Evolutionary conservation across 2,113 vertebrate genomes (phyloP).

Genomic region (Morone chrysops): DNA sequence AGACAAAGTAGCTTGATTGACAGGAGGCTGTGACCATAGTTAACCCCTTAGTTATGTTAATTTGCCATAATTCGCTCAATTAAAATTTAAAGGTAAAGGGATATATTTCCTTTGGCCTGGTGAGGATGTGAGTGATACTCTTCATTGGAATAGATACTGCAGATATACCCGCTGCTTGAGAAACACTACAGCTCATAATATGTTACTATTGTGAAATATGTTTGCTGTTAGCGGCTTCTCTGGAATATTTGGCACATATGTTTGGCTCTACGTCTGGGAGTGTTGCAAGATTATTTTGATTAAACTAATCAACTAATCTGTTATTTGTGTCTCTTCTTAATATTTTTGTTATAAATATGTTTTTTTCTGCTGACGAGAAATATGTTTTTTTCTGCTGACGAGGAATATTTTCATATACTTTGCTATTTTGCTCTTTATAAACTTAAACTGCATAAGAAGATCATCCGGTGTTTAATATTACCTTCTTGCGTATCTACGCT

Average conservation of each 20-base stretch:
- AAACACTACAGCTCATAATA: background rate
- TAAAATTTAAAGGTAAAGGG: background rate
- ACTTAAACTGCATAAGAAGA: background rate
- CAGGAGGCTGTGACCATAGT: background rate
- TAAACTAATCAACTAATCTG: background rate
- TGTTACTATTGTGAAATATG: background rate
- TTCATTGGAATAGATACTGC: background rate
- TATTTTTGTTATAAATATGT: background rate
- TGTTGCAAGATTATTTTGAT: background rate
- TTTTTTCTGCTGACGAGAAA: background rate
- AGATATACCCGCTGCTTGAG: background rate
- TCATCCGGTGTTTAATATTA: slow-evolving; percentile 10
- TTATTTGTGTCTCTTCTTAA: background rate
- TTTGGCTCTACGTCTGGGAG: background rate
- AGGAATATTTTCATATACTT: background rate
- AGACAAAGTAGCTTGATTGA: background rate
- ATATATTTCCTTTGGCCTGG: background rate
- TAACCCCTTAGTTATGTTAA: background rate
- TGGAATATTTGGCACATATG: background rate
- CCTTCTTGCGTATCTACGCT: background rate
- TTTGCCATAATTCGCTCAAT: background rate
- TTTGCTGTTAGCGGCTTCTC: background rate
- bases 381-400: background rate
- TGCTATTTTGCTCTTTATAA: background rate
- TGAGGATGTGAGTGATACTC: background rate